phyloP scores from a whole-genome alignment of 2,888 invertebrate genomes.

The Hirtodrosophila cameraria region DNA sequence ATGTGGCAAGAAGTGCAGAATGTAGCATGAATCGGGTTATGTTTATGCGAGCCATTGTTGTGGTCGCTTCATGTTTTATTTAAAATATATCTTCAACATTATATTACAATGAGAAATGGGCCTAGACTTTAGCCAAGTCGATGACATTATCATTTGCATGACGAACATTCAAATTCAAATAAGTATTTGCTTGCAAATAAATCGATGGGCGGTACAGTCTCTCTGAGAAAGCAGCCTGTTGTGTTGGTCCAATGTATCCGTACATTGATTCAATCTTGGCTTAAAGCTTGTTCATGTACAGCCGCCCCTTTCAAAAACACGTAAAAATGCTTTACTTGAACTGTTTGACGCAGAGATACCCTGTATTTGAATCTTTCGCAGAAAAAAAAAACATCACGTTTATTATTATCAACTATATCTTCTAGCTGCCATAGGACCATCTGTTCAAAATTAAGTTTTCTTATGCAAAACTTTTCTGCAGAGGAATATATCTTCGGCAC shows the following conservation, averaged over 20 bases:
- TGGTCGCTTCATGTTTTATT: constrained; percentile 64
- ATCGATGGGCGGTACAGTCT: constrained; percentile 8
- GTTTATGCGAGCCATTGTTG: constrained; percentile 39
- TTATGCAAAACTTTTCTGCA: too few species aligned
- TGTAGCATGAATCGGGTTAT: constrained; percentile 11
- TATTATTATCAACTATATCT: too few species aligned
- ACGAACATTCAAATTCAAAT: constrained; percentile 27
- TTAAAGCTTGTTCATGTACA: not conserved
- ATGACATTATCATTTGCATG: constrained; percentile 36
- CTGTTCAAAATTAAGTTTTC: too few species aligned
- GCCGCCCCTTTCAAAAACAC: constrained; percentile 14
- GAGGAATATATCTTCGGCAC: too few species aligned
- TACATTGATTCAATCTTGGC: too few species aligned
- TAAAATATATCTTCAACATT: constrained; percentile 53
- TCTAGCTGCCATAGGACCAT: too few species aligned
- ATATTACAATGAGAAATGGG: constrained; percentile 56
- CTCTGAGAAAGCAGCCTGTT: not conserved
- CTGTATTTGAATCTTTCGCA: too few species aligned
- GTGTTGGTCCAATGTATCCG: constrained; percentile 4
- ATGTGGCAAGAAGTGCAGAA: not conserved
- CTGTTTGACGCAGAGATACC: too few species aligned
- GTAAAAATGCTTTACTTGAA: too few species aligned
- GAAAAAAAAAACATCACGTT: too few species aligned
- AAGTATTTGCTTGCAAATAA: too few species aligned
- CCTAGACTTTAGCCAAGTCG: constrained; percentile 10